Percentiles rank a stretch among this genome's conserved stretches.
These are phyloP conservation scores for Macrotus californicus DNA, from an alignment of 2,113 vertebrate genomes.

Conservation along the genomic window DNA sequence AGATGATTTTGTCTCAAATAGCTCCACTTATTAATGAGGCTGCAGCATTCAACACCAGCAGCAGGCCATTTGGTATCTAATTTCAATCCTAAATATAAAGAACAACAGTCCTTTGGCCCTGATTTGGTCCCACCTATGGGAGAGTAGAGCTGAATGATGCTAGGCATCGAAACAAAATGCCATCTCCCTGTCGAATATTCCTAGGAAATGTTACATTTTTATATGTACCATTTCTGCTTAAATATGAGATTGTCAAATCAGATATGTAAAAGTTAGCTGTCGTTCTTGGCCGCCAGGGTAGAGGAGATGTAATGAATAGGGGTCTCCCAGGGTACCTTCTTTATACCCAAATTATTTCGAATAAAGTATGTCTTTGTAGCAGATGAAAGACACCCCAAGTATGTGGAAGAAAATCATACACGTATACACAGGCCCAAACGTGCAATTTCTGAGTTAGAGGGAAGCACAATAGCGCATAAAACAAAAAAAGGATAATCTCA, in stretches of 20 bases:
- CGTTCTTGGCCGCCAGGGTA: neutral
- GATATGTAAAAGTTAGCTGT: neutral
- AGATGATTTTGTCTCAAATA: neutral
- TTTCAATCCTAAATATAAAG: neutral
- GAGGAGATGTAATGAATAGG: neutral
- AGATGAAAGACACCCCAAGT: neutral
- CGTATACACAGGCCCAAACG: neutral
- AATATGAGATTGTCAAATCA: neutral
- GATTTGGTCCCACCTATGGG: neutral
- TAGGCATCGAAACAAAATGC: neutral
- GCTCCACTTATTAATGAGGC: neutral
- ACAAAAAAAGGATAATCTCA: constrained; percentile 11
- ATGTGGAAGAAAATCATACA: neutral
- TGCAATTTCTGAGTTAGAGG: neutral
- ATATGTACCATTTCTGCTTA: neutral
- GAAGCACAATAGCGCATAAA: neutral
- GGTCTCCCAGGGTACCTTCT: neutral
- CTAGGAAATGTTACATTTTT: neutral
- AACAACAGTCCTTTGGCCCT: neutral
- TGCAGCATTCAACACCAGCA: neutral
- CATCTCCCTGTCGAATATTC: neutral
- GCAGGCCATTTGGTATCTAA: neutral
- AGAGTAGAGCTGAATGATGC: neutral
- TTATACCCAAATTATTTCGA: neutral
- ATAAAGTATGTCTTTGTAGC: neutral